Conservation (phyloP, 2,113 vertebrate species). For the Echinops telfairi region DNA sequence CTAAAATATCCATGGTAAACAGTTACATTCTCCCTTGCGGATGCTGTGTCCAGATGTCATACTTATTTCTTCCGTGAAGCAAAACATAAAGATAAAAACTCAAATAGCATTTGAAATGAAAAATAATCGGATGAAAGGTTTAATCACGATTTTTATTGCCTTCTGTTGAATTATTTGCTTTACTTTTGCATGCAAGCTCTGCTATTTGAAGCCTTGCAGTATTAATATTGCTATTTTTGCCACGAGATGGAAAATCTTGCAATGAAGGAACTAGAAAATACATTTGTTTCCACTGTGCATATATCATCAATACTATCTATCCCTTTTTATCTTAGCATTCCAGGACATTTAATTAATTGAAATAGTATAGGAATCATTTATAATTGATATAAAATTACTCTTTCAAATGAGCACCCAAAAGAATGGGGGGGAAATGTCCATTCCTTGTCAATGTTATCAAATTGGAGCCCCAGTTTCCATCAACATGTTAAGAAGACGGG, state of each 20-base stretch:
- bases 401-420: slow-evolving; percentile 1
- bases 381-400: slow-evolving; percentile 50
- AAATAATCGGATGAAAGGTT: slow-evolving; percentile 74
- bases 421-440: slow-evolving; percentile 26
- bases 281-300: not conserved
- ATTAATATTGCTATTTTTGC: slow-evolving; percentile 43
- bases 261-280: not conserved
- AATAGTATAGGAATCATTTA: slow-evolving; percentile 27
- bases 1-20: not conserved
- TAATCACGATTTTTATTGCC: slow-evolving; percentile 74
- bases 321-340: not conserved
- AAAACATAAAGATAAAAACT: slow-evolving; percentile 63
- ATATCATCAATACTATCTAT: not conserved
- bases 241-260: not conserved
- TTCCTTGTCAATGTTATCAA: not conserved
- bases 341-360: slow-evolving; percentile 43
- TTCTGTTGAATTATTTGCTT: slow-evolving; percentile 67
- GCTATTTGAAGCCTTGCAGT: slow-evolving; percentile 41
- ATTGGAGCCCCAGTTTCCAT: not conserved
- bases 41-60: slow-evolving; percentile 33
- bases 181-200: slow-evolving; percentile 30
- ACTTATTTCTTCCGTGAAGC: slow-evolving; percentile 60
- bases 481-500: not conserved
- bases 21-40: not conserved
- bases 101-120: slow-evolving; percentile 68